Percentiles rank a stretch among this genome's conserved stretches.
phyloP scores from a whole-genome alignment of 2,888 invertebrate species.

The Eubasilissa splendida region DNA sequence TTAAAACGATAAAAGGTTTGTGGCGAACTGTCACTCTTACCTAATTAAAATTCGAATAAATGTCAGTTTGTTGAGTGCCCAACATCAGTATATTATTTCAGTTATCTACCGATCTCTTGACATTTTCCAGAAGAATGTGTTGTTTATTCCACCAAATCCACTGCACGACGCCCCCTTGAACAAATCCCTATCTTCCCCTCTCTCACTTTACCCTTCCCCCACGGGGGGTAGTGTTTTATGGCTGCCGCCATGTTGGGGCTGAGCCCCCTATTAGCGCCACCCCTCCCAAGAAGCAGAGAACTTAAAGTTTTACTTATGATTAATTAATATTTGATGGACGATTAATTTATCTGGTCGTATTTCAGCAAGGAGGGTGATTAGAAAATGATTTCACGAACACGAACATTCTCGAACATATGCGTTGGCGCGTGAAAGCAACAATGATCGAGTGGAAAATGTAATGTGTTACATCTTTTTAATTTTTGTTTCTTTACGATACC shows the following conservation, averaged over 20 bases:
- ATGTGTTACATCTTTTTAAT: not conserved
- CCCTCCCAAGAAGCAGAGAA: conserved; percentile 16
- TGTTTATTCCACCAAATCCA: conserved; percentile 13
- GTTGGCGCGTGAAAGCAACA: no score
- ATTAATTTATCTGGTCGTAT: conserved; percentile 11
- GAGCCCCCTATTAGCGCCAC: conserved; percentile 31
- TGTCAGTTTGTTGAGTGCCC: no score
- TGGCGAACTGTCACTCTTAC: not conserved
- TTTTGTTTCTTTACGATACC: not conserved
- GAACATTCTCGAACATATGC: no score
- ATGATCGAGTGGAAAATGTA: not conserved
- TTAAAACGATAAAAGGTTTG: not conserved
- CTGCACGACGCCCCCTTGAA: conserved; percentile 13
- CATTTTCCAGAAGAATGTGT: conserved; percentile 15
- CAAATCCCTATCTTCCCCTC: not conserved
- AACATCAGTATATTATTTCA: not conserved
- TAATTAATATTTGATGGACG: conserved; percentile 36
- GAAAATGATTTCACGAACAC: no score
- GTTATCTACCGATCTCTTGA: not conserved
- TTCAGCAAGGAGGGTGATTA: no score
- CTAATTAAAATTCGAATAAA: no score
- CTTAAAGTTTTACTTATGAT: conserved; percentile 34
- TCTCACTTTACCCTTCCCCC: not conserved
- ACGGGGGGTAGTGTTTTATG: conserved; percentile 29
- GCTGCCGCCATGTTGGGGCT: conserved; percentile 37